Evolutionary conservation across 2,888 invertebrate species (phyloP), one percentile per base, ranked within the genome.

Genomic region (Luffia ferchaultella): DNA sequence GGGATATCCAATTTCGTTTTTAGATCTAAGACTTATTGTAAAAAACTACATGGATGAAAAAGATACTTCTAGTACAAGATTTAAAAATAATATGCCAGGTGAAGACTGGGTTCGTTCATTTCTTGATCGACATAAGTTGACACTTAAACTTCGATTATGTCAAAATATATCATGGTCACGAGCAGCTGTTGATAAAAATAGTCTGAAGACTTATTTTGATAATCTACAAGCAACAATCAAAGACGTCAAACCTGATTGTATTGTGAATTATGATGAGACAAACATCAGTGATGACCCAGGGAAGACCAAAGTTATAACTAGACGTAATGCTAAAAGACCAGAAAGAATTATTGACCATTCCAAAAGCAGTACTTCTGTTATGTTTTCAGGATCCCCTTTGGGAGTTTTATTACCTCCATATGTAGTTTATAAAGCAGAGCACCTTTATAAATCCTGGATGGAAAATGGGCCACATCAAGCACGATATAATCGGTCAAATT

Each of bases 361-460:
- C 1, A 76, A 76, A 53, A 52, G 59, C 12, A 54, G 63, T 1
- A 59, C 60, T 15, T 67, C 66, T 9, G 19, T 71, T 1, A 78
- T 76, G 73, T 60, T 75, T 51, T 62, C 67, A 49, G 68, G 60
- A 9, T 61, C 63, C 43, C 72, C 73, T 9, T 58, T 54, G 49
- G 75, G 74, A 3, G 52, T 57, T 43, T 18, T 69, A 1, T 54
- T 75, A 19, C 71, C 73, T 2, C 59, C 61, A 18, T 77, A 75
- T 56, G 67, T 74, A 2, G 69, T 73, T 0, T 76, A 76, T 55
- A 79, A 76, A 58, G 59, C 71, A 1, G 57, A 60, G 51, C 50
- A 70, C 51, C 42, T 76, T 15, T 72, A 65, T 57, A 53, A 63
- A 43, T 62, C 65, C 7, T 80, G 77, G 76, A 63, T 58, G 3